Evolutionary conservation across 2,888 invertebrate genomes (phyloP).

Genomic region (Sceliomorpha sp.): DNA sequence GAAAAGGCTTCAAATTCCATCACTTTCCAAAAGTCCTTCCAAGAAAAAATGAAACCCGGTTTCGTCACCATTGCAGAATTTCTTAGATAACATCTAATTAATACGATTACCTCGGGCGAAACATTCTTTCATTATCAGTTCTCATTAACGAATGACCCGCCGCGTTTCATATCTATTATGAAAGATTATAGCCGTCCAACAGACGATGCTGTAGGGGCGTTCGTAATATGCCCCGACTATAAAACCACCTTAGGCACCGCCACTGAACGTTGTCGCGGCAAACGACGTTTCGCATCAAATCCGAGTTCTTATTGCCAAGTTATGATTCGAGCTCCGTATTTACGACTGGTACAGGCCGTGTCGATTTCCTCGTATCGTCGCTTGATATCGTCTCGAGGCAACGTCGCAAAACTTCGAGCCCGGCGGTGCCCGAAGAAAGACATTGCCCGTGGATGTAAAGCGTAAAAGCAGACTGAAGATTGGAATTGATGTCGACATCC

Average conservation of each 20-base stretch:
- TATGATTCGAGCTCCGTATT: conserved; percentile 20
- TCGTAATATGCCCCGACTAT: conserved; percentile 9
- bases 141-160: background rate
- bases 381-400: conserved; percentile 41
- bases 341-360: conserved; percentile 24
- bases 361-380: conserved; percentile 25
- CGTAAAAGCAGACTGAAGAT: conserved; percentile 15
- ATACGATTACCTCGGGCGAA: too few relatives aligned
- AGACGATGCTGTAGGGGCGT: conserved; percentile 8
- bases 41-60: too few relatives aligned
- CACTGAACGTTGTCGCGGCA: conserved; percentile 7
- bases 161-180: conserved; percentile 4
- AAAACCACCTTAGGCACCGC: conserved; percentile 2
- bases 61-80: too few relatives aligned
- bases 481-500: conserved; percentile 8
- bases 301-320: conserved; percentile 32
- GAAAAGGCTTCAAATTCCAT: too few relatives aligned
- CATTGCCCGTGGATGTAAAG: conserved; percentile 18
- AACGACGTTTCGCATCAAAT: conserved; percentile 42
- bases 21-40: too few relatives aligned
- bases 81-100: too few relatives aligned
- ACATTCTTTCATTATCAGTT: too few relatives aligned
- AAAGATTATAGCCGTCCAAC: conserved; percentile 12
- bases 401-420: conserved; percentile 15
- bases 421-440: conserved; percentile 9